A percentile compares a stretch with the other conserved stretches of the same genome.
These are phyloP conservation scores for Turnix velox DNA, from an alignment of 2,113 vertebrate genomes.

Conservation along the genomic window DNA sequence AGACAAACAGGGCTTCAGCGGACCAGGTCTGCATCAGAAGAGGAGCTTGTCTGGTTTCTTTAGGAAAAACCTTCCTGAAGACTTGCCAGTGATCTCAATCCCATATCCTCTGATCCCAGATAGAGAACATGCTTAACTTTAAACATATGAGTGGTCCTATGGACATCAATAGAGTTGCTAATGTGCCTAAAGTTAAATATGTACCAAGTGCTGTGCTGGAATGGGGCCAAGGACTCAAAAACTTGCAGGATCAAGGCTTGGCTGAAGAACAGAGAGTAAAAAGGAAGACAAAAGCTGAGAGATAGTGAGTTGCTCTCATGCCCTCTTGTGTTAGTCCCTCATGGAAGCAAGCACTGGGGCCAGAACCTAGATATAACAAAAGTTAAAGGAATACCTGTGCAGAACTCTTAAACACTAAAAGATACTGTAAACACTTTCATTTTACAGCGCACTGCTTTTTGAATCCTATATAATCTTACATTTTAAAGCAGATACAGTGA, in stretches of 20 bases:
- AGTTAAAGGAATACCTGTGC: not conserved
- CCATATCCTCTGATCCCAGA: not conserved
- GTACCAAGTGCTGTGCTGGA: not conserved
- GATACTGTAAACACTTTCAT: not conserved
- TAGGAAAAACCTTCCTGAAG: not conserved
- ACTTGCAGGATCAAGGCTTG: conserved; percentile 41
- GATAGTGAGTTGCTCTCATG: not conserved
- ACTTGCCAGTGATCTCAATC: not conserved
- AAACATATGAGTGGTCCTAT: not conserved
- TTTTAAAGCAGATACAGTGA: conserved; percentile 31
- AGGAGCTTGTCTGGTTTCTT: not conserved
- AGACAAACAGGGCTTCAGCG: not conserved
- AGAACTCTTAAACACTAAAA: not conserved
- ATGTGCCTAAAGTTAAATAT: conserved; percentile 28
- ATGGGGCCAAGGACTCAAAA: conserved; percentile 17
- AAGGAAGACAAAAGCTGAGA: not conserved
- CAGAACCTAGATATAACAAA: not conserved
- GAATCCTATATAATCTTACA: not conserved
- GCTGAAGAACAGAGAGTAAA: conserved; percentile 44
- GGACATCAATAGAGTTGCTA: conserved; percentile 6
- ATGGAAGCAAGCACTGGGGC: not conserved
- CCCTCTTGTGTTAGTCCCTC: not conserved
- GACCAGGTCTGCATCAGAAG: not conserved
- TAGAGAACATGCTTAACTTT: conserved; percentile 1
- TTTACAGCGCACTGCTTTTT: not conserved